Evolutionary conservation across 2,113 vertebrate genomes (phyloP).

Genomic region (Podarcis muralis): DNA sequence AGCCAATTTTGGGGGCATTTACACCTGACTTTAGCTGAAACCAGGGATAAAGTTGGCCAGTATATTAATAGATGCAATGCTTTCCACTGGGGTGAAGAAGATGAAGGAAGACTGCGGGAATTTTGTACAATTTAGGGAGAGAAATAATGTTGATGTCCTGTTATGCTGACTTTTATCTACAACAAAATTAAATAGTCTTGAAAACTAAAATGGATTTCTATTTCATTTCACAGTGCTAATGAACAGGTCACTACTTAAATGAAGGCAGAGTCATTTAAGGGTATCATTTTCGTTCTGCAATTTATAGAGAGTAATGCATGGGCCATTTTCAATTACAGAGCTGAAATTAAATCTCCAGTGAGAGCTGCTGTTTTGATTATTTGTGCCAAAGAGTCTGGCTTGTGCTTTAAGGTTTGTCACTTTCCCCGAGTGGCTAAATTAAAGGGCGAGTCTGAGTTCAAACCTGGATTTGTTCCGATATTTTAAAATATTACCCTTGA

Average conservation of each 20-base stretch:
- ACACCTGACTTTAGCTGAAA: not conserved
- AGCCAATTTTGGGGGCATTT: not conserved
- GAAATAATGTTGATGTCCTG: slow-evolving; percentile 22
- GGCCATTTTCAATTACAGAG: slow-evolving; percentile 68
- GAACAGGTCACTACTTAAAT: slow-evolving; percentile 69
- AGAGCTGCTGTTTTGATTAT: slow-evolving; percentile 53
- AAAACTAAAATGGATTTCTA: slow-evolving; percentile 71
- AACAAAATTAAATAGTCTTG: slow-evolving; percentile 67
- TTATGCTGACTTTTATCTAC: slow-evolving; percentile 66
- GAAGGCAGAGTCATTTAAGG: slow-evolving; percentile 53
- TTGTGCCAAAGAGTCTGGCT: slow-evolving; percentile 42
- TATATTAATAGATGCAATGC: not conserved
- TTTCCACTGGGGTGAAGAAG: slow-evolving; percentile 23
- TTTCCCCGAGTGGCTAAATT: not conserved
- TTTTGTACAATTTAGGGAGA: slow-evolving; percentile 39
- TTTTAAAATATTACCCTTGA: not conserved
- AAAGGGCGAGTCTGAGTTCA: not conserved
- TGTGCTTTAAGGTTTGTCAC: slow-evolving; percentile 41
- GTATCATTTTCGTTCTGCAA: slow-evolving; percentile 63
- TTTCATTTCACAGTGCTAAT: slow-evolving; percentile 71
- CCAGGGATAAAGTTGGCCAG: not conserved
- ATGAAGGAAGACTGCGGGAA: slow-evolving; percentile 15
- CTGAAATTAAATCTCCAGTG: slow-evolving; percentile 66
- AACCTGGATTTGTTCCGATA: not conserved
- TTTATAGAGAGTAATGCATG: slow-evolving; percentile 62